Evolutionary conservation across 2,113 vertebrate genomes (phyloP), one percentile per base, ranked within the genome.

Genomic region (Coptodon bakossiorum): DNA sequence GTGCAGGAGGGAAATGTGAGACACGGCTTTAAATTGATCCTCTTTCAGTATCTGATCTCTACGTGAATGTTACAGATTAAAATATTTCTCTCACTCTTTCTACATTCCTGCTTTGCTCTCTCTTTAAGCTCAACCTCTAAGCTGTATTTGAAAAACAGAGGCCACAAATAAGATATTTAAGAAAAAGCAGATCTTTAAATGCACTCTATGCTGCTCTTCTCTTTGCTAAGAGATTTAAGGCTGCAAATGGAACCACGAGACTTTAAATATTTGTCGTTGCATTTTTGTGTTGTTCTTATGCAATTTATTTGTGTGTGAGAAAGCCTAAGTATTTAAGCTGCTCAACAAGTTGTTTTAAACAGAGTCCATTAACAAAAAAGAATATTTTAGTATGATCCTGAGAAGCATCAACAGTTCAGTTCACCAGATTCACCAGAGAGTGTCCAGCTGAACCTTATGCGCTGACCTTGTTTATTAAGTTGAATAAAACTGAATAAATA

Each of bases 11-110:
- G 82, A 85, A 84, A 87, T 87, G 56, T 68, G 22, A 76, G 86
- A 87, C 68, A 90, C 50, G 89, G 89, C 90, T 93, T 93, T 89
- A 89, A 94, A 82, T 87, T 93, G 91, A 95, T 95, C 91, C 90
- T 82, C 84, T 79, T 78, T 86, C 63, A 88, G 56, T 86, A 87
- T 93, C 88, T 91, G 90, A 94, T 92, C 93, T 93, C 92, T 93
- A 93, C 87, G 90, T 93, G 86, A 94, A 91, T 6, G 27, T 43
- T 82, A 88, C 84, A 94, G 53, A 91, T 94, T 93, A 92, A 93
- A 93, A 92, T 89, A 54, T 45, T 53, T 29, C 88, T 73, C 76
- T 57, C 50, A 11, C 82, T 54, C 17, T 31, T 79, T 80, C 82
- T 13, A 43, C 45, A n/a, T 78, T 63, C 63, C 63, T 36, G 34